Evolutionary conservation across 2,888 invertebrate genomes (phyloP).

Genomic region (Leptodirus hochenwartii): DNA sequence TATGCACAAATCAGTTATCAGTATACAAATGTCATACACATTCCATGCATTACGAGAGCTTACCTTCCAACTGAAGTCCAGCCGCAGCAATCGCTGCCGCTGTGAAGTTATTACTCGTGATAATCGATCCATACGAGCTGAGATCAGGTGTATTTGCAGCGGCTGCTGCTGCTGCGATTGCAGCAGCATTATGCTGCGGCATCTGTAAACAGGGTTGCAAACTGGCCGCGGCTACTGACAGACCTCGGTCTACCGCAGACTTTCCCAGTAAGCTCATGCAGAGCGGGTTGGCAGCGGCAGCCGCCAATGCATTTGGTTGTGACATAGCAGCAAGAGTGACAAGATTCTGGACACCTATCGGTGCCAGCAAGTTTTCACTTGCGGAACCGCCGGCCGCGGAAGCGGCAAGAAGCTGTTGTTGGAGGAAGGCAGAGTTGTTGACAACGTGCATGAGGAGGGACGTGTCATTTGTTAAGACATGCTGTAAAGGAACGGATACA

Average conservation of each 20-base stretch:
- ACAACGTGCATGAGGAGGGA: slow-evolving; percentile 10
- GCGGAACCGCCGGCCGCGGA: slow-evolving; percentile 44
- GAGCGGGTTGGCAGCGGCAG: slow-evolving; percentile 22
- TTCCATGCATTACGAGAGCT: slow-evolving; percentile 14
- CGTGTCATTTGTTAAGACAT: too few relatives aligned
- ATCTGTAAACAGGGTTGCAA: too few relatives aligned
- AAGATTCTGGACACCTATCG: slow-evolving; percentile 81
- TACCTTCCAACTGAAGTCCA: slow-evolving; percentile 84
- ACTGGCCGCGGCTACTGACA: slow-evolving; percentile 3
- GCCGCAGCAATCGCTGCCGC: slow-evolving; percentile 50
- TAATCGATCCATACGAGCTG: slow-evolving; percentile 39
- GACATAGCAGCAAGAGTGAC: slow-evolving; percentile 78
- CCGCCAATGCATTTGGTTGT: slow-evolving; percentile 30
- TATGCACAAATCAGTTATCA: neutral
- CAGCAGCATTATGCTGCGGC: slow-evolving; percentile 1
- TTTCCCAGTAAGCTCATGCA: too few relatives aligned
- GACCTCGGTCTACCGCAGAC: too few relatives aligned
- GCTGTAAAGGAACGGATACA: too few relatives aligned
- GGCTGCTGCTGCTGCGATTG: slow-evolving; percentile 12
- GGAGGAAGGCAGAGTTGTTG: slow-evolving; percentile 16
- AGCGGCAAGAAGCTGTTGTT: slow-evolving; percentile 33
- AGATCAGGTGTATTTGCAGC: slow-evolving; percentile 39
- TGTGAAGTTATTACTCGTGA: slow-evolving; percentile 52
- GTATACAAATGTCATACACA: slow-evolving; percentile 1
- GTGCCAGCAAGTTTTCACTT: slow-evolving; percentile 39